These are phyloP conservation scores for Melieria omissa DNA, from an alignment of 2,888 invertebrate species.

Conservation along the genomic window DNA sequence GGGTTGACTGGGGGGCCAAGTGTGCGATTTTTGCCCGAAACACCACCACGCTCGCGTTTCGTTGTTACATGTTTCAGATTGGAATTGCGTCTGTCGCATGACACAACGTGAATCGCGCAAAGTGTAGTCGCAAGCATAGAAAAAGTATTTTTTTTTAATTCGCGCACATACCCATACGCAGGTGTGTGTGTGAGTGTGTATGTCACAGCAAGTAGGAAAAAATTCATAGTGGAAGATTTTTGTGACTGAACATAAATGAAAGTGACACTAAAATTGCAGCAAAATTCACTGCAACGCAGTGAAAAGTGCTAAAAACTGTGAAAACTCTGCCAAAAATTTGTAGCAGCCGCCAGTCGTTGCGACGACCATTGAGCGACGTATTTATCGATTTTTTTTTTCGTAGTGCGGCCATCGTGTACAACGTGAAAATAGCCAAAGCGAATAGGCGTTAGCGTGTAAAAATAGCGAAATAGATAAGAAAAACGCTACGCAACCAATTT, in stretches of 20 bases:
- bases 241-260: slow-evolving; percentile 16
- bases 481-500: not conserved
- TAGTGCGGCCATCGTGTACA: not conserved
- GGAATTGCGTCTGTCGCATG: slow-evolving; percentile 57
- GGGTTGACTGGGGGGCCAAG: not conserved
- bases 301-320: not conserved
- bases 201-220: not conserved
- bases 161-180: not conserved
- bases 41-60: slow-evolving; percentile 20
- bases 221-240: slow-evolving; percentile 21
- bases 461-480: too few species aligned
- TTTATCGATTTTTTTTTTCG: not conserved
- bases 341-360: not conserved
- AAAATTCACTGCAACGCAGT: not conserved
- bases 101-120: slow-evolving; percentile 50
- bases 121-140: slow-evolving; percentile 14
- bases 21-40: slow-evolving; percentile 9
- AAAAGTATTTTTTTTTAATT: not conserved
- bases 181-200: not conserved
- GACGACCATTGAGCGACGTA: not conserved
- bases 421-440: not conserved
- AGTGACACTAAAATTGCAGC: not conserved
- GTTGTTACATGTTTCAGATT: slow-evolving; percentile 45
- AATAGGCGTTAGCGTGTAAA: too few species aligned
- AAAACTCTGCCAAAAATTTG: not conserved